A percentile compares a stretch with the other conserved stretches of the same genome.
These are phyloP conservation scores for Egretta garzetta DNA, from an alignment of 2,113 vertebrate species.

Conservation along the genomic window DNA sequence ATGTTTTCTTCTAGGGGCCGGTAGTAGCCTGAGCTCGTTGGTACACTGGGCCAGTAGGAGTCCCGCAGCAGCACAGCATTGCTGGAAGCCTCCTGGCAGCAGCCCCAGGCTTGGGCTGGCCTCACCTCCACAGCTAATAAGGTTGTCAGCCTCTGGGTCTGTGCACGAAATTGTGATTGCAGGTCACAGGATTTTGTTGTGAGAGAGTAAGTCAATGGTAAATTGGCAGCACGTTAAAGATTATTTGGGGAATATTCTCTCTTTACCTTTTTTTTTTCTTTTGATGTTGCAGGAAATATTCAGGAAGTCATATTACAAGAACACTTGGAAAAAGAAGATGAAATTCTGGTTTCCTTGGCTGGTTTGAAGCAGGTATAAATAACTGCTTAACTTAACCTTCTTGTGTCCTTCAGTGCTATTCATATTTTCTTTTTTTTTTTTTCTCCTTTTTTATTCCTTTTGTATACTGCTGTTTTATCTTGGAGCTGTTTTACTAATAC, in stretches of 20 bases:
- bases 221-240: not conserved
- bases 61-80: not conserved
- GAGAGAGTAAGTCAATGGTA: not conserved
- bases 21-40: not conserved
- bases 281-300: slow-evolving; percentile 87
- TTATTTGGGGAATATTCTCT: not conserved
- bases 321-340: slow-evolving; percentile 93
- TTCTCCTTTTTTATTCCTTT: not conserved
- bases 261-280: not conserved
- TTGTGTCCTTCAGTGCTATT: not conserved
- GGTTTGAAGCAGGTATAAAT: slow-evolving; percentile 92
- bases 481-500: not conserved
- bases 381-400: not conserved
- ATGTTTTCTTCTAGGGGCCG: not conserved
- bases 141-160: not conserved
- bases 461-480: not conserved
- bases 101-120: not conserved
- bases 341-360: slow-evolving; percentile 94
- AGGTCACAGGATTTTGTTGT: not conserved
- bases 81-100: not conserved
- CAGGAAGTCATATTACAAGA: slow-evolving; percentile 96
- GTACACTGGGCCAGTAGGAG: not conserved
- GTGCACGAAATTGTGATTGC: not conserved
- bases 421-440: not conserved
- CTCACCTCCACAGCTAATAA: not conserved